Base-by-base conservation (phyloP, 2,888 invertebrate species). In the Rhorus exstirpatorius region DNA sequence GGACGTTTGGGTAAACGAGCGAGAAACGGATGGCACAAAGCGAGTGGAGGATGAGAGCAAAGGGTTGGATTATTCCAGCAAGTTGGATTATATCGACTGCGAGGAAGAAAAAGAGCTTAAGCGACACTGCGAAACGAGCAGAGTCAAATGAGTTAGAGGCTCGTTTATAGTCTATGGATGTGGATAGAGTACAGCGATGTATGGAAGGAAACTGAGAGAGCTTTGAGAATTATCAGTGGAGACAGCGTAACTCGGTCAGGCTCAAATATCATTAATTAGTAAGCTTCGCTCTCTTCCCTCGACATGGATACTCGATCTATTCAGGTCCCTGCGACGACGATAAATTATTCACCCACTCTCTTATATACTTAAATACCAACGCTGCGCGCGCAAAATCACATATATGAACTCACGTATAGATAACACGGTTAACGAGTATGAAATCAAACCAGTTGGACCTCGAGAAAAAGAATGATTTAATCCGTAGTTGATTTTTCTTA, bases 1-100 rank as follows among this genome's bases (percentile, higher is more conserved):
- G 77, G 51, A 31, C 19, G 51, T 81, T 71, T 26, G 55, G 17
- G 60, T 61, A 71, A 72, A 72, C 53, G 71, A 60, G 60, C 71
- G 26, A 14, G 31, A 17, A 41, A 60, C 51, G 35, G 19, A 65
- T 58, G 55, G 31, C 38, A 60, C 3, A 3, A 58, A n/a, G 26
- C 8, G 19, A 24, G 26, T 19, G 46, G 19, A 24, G 4, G 26
- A 31, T 51, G 53, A 60, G 44, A 38, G n/a, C 46, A 46, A 38
- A 58, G 61, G 71, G 67, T 67, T 67, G 31, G 51, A 72, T 49
- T 67, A 72, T 61, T 58, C 1, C 58, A 7, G 17, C 26, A 35
- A 3, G 10, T 10, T 44, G n/a, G 19, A 17, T 35, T 41, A 38
- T 53, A 38, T 12, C 10, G 46, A 17, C 31, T 31, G 31, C 31